Evolutionary conservation across 2,797 vertebrate genomes (phyloP).

Genomic region (Toxotes lorentzi): DNA sequence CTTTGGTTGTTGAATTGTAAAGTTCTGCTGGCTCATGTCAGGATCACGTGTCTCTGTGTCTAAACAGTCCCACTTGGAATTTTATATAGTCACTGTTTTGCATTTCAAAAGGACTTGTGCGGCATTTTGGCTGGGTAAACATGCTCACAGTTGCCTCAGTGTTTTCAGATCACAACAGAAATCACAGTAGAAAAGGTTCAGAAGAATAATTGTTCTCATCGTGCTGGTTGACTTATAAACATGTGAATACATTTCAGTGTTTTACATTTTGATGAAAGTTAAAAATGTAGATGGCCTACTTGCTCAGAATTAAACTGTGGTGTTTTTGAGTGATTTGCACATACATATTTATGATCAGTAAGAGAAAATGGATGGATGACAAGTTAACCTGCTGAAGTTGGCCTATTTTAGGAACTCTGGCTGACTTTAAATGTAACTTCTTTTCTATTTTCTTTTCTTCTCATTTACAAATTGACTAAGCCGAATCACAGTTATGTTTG

Average conservation of each 20-base stretch:
- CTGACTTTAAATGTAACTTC: constrained; percentile 8
- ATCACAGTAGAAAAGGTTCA: constrained; percentile 38
- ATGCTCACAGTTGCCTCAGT: constrained; percentile 47
- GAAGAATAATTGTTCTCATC: constrained; percentile 25
- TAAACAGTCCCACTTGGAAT: constrained; percentile 23
- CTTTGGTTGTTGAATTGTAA: constrained; percentile 14
- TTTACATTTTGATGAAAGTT: constrained; percentile 36
- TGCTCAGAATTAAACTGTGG: constrained; percentile 38
- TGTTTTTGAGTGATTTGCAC: constrained; percentile 58
- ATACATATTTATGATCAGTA: constrained; percentile 21
- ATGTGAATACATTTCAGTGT: constrained; percentile 42
- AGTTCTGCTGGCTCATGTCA: constrained; percentile 28
- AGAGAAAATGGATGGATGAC: constrained; percentile 13
- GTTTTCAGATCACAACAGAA: constrained; percentile 42
- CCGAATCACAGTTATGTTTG: constrained; percentile 39
- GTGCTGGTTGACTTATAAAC: constrained; percentile 32
- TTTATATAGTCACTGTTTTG: constrained; percentile 61
- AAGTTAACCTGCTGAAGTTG: background rate
- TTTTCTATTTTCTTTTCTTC: constrained; percentile 26
- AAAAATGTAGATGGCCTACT: constrained; percentile 23
- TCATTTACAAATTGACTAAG: constrained; percentile 18
- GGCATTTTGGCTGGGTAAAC: constrained; percentile 39
- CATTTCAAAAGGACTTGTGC: constrained; percentile 63
- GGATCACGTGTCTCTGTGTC: constrained; percentile 39
- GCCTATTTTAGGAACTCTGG: constrained; percentile 31